Percentiles rank a stretch among this genome's conserved stretches.
Conservation (phyloP, 2,113 vertebrate genomes). For the Numida meleagris region DNA sequence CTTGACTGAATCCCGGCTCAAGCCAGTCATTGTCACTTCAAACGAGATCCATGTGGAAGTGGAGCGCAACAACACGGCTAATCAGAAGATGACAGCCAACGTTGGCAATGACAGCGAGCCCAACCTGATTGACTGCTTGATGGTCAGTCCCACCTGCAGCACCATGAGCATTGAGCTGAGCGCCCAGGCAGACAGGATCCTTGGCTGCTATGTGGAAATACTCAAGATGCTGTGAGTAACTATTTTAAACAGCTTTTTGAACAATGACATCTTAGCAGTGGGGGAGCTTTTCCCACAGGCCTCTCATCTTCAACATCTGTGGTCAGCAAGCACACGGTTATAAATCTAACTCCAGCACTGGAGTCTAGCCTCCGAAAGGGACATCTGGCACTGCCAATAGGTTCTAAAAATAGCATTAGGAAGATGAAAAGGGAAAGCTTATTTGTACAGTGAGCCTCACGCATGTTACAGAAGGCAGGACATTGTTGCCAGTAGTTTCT, state of each 20-base stretch:
- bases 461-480: background rate
- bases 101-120: slow-evolving; percentile 91
- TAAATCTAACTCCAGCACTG: slow-evolving; percentile 27
- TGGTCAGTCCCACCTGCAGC: slow-evolving; percentile 95
- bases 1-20: slow-evolving; percentile 80
- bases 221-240: slow-evolving; percentile 98
- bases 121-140: slow-evolving; percentile 97
- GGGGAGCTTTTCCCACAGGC: background rate
- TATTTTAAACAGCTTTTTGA: background rate
- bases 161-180: slow-evolving; percentile 97
- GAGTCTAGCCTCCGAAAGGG: slow-evolving; percentile 34
- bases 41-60: slow-evolving; percentile 97
- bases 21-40: slow-evolving; percentile 91
- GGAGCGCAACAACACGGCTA: slow-evolving; percentile 92
- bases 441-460: slow-evolving; percentile 36
- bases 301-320: slow-evolving; percentile 15
- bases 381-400: slow-evolving; percentile 55
- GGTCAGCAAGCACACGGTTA: background rate
- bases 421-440: slow-evolving; percentile 47
- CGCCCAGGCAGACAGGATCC: slow-evolving; percentile 92
- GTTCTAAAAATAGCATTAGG: slow-evolving; percentile 61
- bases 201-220: slow-evolving; percentile 96
- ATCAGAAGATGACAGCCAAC: slow-evolving; percentile 88
- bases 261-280: background rate
- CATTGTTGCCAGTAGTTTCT: slow-evolving; percentile 39